Percentiles rank a stretch among this genome's conserved stretches.
Conservation (phyloP, 2,797 vertebrate species). For the Crenichthys baileyi region DNA sequence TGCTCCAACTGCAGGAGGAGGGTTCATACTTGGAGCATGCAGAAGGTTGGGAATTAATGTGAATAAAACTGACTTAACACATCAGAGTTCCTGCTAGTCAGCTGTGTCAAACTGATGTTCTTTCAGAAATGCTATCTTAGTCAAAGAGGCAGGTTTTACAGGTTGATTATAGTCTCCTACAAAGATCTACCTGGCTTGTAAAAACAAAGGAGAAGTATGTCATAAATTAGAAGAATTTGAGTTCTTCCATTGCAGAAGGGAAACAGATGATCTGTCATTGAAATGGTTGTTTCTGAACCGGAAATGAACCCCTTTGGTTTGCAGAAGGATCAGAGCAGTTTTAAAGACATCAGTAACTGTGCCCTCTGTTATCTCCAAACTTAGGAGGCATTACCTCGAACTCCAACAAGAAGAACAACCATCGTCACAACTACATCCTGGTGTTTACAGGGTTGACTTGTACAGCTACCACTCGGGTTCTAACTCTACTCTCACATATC, state of each 20-base stretch:
- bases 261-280: not conserved
- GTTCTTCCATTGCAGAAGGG: constrained; percentile 3
- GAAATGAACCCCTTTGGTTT: not conserved
- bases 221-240: constrained; percentile 30
- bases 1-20: constrained; percentile 9
- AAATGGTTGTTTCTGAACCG: constrained; percentile 1
- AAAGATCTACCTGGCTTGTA: constrained; percentile 32
- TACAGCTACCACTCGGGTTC: constrained; percentile 13
- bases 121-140: not conserved
- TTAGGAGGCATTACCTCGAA: no score
- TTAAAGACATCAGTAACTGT: not conserved
- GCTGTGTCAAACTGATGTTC: not conserved
- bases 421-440: constrained; percentile 1
- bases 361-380: no score
- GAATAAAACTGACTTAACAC: not conserved
- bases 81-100: not conserved
- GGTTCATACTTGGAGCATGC: constrained; percentile 41
- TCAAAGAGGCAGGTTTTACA: constrained; percentile 20
- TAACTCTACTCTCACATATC: constrained; percentile 49
- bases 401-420: not conserved
- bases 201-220: constrained; percentile 49
- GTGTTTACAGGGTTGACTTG: not conserved
- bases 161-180: constrained; percentile 2
- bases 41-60: constrained; percentile 1
- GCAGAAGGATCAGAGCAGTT: not conserved